phyloP scores from a whole-genome alignment of 1,140 invertebrate genomes.

The Nephotettix cincticeps region DNA sequence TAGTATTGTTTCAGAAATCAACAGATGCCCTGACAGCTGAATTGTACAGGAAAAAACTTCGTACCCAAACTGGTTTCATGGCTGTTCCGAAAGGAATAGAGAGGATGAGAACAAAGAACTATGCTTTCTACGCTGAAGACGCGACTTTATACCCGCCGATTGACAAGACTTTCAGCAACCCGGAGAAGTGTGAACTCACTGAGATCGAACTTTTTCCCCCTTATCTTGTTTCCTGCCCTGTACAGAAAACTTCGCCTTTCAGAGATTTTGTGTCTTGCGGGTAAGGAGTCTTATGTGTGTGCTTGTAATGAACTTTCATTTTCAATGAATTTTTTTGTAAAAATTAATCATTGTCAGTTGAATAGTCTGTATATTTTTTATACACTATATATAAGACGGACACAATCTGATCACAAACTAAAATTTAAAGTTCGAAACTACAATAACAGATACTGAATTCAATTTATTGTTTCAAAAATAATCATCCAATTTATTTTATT shows the following conservation, averaged over 20 bases:
- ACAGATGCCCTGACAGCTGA: slow-evolving; percentile 55
- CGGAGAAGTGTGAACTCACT: slow-evolving; percentile 60
- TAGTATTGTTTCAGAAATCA: slow-evolving; percentile 51
- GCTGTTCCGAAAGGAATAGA: slow-evolving; percentile 6
- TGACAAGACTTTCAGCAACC: slow-evolving; percentile 54
- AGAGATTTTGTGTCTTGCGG: slow-evolving; percentile 61
- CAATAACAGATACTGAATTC: too few species aligned
- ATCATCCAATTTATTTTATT: too few species aligned
- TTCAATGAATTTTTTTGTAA: too few species aligned
- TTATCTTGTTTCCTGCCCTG: slow-evolving; percentile 53
- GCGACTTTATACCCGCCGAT: slow-evolving; percentile 44
- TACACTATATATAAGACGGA: too few species aligned
- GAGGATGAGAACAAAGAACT: slow-evolving; percentile 49
- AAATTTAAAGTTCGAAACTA: too few species aligned
- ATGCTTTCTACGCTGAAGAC: slow-evolving; percentile 62
- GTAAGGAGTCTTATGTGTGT: slow-evolving; percentile 51
- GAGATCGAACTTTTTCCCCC: slow-evolving; percentile 58
- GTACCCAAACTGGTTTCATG: slow-evolving; percentile 25
- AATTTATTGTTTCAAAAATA: too few species aligned
- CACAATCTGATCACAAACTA: too few species aligned
- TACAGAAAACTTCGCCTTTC: slow-evolving; percentile 59
- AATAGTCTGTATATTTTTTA: too few species aligned
- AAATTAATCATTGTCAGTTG: too few species aligned
- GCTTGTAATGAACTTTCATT: too few species aligned
- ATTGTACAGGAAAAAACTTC: slow-evolving; percentile 52